Evolutionary conservation across 2,113 vertebrate species (phyloP), one percentile per base, ranked within the genome.

Genomic region (Seriola aureovittata): DNA sequence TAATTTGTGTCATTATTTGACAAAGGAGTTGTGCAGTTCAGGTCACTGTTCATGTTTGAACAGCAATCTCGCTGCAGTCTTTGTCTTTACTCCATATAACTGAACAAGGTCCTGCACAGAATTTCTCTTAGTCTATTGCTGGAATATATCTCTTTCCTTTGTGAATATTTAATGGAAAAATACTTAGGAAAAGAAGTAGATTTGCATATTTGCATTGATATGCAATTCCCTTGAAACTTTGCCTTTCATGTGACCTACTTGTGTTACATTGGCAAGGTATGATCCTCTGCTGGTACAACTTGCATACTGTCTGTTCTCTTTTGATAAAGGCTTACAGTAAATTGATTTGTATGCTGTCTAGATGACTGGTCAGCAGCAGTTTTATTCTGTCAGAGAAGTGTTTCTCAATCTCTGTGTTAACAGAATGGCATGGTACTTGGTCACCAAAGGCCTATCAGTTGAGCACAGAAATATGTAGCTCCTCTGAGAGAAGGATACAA

Each of bases 191-290:
- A 69, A 46, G 76, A 76, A 62, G 54, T 19, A 38, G 14, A 92
- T 90, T 91, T 78, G 73, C 90, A 90, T 87, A 87, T 91, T 84
- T 88, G 68, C 72, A 90, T 83, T 86, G 66, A 90, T 91, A 88
- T 88, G 78, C 84, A 86, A 85, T 88, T 86, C 85, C 84, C 84
- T 70, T 72, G 77, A 55, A 92, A 84, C 21, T 59, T 75, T 80
- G 78, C 80, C 80, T 87, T 81, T 81, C 50, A 84, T 84, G 91
- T 92, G 83, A 92, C 87, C 88, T 82, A 87, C 79, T 85, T 91
- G 25, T 78, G 44, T 73, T 84, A 48, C 40, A 48, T 80, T 59
- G 70, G 34, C 32, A 58, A 84, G 81, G 87, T 82, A 60, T 79
- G 63, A 85, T 84, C 68, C 57, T 82, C 60, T 42, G 40, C 62